Percentiles rank a stretch among this genome's conserved stretches.
Conservation (phyloP, 2,888 invertebrate species). For the Thera britannica region DNA sequence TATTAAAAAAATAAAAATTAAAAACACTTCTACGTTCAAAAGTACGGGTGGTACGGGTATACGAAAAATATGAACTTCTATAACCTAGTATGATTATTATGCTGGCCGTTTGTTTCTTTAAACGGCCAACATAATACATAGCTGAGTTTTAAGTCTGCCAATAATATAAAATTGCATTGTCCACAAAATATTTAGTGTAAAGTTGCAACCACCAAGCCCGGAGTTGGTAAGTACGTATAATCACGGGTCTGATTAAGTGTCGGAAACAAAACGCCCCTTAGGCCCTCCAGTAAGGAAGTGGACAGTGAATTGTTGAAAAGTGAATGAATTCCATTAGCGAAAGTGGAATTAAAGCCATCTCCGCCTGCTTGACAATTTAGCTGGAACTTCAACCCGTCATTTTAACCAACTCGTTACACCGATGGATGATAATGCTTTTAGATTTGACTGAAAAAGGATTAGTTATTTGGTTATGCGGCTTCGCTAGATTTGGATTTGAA, state of each 20-base stretch:
- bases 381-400: slow-evolving; percentile 48
- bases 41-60: too few relatives aligned
- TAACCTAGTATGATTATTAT: too few relatives aligned
- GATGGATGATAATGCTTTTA: slow-evolving; percentile 50
- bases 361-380: slow-evolving; percentile 59
- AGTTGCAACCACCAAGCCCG: slow-evolving; percentile 19
- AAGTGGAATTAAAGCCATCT: slow-evolving; percentile 64
- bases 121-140: too few relatives aligned
- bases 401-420: slow-evolving; percentile 54
- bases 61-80: too few relatives aligned
- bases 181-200: neutral
- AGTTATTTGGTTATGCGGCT: slow-evolving; percentile 32
- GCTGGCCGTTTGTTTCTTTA: neutral
- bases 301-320: slow-evolving; percentile 67
- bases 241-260: slow-evolving; percentile 56
- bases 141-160: too few relatives aligned
- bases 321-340: slow-evolving; percentile 70
- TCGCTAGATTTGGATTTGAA: slow-evolving; percentile 28
- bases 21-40: too few relatives aligned
- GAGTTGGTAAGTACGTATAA: slow-evolving; percentile 44
- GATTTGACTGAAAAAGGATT: slow-evolving; percentile 44
- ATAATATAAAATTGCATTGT: too few relatives aligned
- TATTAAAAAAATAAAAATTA: too few relatives aligned
- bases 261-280: slow-evolving; percentile 59
- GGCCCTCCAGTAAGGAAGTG: slow-evolving; percentile 58